These are phyloP conservation scores for Pygoscelis adeliae DNA, from an alignment of 2,113 vertebrate species.

Conservation along the genomic window DNA sequence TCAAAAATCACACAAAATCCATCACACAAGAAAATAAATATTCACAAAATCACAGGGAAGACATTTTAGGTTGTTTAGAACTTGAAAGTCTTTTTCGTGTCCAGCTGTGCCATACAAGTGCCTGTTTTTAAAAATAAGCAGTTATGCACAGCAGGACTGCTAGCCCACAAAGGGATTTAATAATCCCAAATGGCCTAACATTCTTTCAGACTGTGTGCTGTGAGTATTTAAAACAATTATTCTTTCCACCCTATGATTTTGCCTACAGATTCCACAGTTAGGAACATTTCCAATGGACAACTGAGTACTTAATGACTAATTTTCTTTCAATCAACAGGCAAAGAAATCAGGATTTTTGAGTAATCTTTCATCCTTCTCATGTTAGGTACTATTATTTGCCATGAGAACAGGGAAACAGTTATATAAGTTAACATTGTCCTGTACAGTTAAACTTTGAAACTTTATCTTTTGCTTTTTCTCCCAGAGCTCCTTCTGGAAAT, in stretches of 20 bases:
- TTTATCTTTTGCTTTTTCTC: background rate
- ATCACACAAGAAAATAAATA: background rate
- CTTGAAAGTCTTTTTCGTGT: conserved; percentile 20
- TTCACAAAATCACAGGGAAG: background rate
- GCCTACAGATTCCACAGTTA: background rate
- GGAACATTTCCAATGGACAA: background rate
- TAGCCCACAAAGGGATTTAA: conserved; percentile 44
- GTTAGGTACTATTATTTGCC: background rate
- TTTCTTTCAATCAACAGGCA: conserved; percentile 27
- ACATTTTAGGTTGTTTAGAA: conserved; percentile 37
- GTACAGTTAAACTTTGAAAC: background rate
- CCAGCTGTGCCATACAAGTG: conserved; percentile 47
- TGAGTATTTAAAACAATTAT: conserved; percentile 35
- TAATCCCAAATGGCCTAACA: conserved; percentile 48
- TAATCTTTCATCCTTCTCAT: background rate
- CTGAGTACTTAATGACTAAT: conserved; percentile 5
- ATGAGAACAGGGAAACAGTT: background rate
- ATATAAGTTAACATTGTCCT: background rate
- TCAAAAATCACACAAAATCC: background rate
- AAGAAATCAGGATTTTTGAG: background rate
- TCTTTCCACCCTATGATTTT: conserved; percentile 13
- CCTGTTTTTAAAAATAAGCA: conserved; percentile 53
- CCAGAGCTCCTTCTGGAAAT: background rate
- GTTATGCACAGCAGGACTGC: conserved; percentile 41
- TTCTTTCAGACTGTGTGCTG: background rate